phyloP scores from a whole-genome alignment of 2,888 invertebrate genomes.

The Apodemia mormo region DNA sequence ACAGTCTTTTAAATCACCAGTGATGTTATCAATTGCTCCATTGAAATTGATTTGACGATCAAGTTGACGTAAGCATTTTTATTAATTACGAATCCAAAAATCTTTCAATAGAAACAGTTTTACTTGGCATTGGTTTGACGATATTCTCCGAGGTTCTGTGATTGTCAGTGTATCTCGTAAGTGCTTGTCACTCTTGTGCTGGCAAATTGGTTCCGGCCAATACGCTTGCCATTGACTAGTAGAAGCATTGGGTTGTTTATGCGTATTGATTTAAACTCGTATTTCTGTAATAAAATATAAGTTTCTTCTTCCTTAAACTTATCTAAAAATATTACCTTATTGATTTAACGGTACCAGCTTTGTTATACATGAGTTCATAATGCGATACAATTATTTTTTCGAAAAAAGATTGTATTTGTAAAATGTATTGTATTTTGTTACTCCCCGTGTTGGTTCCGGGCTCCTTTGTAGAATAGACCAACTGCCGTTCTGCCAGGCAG shows the following conservation, averaged over 20 bases:
- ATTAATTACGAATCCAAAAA: no score
- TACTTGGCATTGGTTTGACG: background rate
- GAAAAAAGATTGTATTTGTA: no score
- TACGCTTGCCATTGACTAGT: conserved; percentile 88
- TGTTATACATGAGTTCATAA: no score
- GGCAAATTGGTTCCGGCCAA: conserved; percentile 85
- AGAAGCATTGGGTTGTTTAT: conserved; percentile 89
- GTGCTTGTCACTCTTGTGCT: conserved; percentile 84
- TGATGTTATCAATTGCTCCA: background rate
- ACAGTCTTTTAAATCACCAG: background rate
- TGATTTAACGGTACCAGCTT: no score
- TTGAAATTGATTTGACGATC: background rate
- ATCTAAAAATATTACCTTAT: no score
- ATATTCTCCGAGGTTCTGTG: background rate
- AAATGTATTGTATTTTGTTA: no score
- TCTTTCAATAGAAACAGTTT: background rate
- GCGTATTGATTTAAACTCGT: conserved; percentile 87
- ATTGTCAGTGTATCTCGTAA: conserved; percentile 77
- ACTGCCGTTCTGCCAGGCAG: no score
- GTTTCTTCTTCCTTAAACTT: no score
- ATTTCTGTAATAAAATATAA: conserved; percentile 79
- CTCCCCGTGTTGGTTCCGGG: no score
- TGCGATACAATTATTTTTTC: no score
- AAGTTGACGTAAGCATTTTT: background rate
- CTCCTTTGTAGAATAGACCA: no score